Evolutionary conservation across 2,888 invertebrate species (phyloP), one percentile per base, ranked within the genome.

Genomic region (Torymus texanus): DNA sequence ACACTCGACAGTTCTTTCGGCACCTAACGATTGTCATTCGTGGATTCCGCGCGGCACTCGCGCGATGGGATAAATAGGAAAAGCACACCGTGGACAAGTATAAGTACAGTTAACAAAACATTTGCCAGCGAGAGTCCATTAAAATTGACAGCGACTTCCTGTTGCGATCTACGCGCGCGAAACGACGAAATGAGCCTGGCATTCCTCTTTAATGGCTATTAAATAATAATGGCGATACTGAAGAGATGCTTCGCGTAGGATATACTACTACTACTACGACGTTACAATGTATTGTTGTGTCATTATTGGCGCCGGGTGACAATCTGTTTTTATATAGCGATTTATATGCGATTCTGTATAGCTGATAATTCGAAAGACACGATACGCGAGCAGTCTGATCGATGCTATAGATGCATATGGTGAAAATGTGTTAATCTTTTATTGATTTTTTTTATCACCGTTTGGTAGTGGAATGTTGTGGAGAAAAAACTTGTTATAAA

Each of bases 91-190:
- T 0, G 70, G 66, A 24, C 56, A 67, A 50, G 66, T 2, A 3
- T 29, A 75, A 72, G 71, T 78, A 81, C 78, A 81, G 81, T 81
- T 81, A 81, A 78, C 62, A 72, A 75, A 78, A 78, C 76, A 81
- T 78, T 81, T 77, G 77, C 70, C 50, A 29, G 29, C 58, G 51
- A 61, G 4, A 29, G 61, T 70, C 75, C 74, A 74, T 78, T 80
- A 80, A 76, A 71, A 74, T 77, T 73, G 65, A 66, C 61, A 59
- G 13, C 68, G 16, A 63, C 68, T 80, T 76, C 76, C 80, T 73
- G 72, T 29, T 29, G 29, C 29, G 29, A 29, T 29, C 29, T 21
- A 21, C 29, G 29, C 29, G 24, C 67, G 59, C 62, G 55, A 63
- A n/a, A 78, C 29, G 61, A 66, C 55, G 50, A 70, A 55, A 75